Base-by-base conservation (phyloP, 2,888 invertebrate species). In the Zaprionus obscuricornis region DNA sequence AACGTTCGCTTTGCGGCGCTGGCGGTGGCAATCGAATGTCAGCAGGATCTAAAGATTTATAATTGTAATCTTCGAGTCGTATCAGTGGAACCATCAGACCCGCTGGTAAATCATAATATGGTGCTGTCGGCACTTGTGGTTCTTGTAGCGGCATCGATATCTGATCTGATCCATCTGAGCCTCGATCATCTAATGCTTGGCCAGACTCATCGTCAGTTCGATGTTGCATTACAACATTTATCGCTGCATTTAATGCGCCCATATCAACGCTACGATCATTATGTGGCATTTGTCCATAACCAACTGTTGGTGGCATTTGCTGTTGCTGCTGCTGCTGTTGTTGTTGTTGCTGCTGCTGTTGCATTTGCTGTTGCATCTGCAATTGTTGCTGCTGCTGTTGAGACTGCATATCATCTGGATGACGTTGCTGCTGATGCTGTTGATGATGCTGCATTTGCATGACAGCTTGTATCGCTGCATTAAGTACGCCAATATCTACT, bases 31-130 rank as follows among this genome's bases (percentile, higher is more conserved):
- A 92, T 40, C 98, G 93, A 74, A 99, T 96, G 69, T 94, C 94
- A 57, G 94, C 94, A 0, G 98, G 96, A 90, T 99, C 97, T 65
- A 99, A 91, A 0, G 98, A 93, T 83, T 94, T 95, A 90, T 98
- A 99, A 85, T 94, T 94, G 84, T 95, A 94, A 85, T 98, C 98
- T 91, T 97, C 97, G 74, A 97, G 91, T 92, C 96, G 96, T 59
- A 99, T 96, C 8, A 98, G 92, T n/a, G 98, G 97, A 54, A 98
- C 98, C 95, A 99, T 98, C 13, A 99, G 92, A 34, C 98, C 99
- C 50, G 99, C 98, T 1, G 99, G 99, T 67, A 99, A 92, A 89
- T 99, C 98, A 89, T 96, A 99, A 90, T 99, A 99, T 42, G 98
- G 98, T 77, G 96, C 95, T 17, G 96, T 95, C 17, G 98, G 98